Base-by-base conservation (phyloP, 2,888 invertebrate genomes). In the Drosophila mulleri region DNA sequence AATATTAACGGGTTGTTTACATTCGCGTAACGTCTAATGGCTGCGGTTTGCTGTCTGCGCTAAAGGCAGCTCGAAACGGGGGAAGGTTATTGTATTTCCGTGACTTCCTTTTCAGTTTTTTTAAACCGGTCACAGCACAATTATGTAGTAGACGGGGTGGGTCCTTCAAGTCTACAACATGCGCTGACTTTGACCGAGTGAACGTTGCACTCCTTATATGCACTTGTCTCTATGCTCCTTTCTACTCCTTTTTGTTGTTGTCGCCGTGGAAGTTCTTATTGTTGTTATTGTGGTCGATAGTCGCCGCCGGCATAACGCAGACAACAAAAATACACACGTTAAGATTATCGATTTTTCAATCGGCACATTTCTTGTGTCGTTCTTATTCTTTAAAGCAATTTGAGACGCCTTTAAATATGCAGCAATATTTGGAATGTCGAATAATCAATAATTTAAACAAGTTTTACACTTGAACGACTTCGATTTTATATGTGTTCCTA, bases 11-110 rank as follows among this genome's bases (percentile, higher is more conserved):
- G 90, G 82, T 82, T 91, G 77, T 84, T 57, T 57, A 57, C 90
- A 90, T 90, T 81, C 90, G 90, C 83, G 73, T 82, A 71, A 64
- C 86, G 88, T 78, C 72, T 80, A 78, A 88, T 86, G 80, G 78
- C 80, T 80, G 79, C 73, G 78, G 47, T 72, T 75, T 61, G 61
- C 72, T 78, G 67, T 66, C 64, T 47, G 58, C 42, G 45, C 48
- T 29, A 44, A 48, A 23, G 57, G 59, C 71, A 57, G 71, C 57
- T 57, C 32, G 35, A 26, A 29, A 37, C 23, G 26, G 57, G 50
- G 58, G 64, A 23, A 45, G 63, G 45, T 62, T 62, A 59, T 50
- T 61, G 32, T 67, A 26, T 41, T 29, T 29, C 23, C 23, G 50
- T 32, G 12, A 18, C 53, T 11, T 54, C 18, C 12, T 26, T 41